A percentile compares a stretch with the other conserved stretches of the same genome.
Evolutionary conservation across 2,888 invertebrate genomes (phyloP).

Genomic region (Drosophila trichaetosa): DNA sequence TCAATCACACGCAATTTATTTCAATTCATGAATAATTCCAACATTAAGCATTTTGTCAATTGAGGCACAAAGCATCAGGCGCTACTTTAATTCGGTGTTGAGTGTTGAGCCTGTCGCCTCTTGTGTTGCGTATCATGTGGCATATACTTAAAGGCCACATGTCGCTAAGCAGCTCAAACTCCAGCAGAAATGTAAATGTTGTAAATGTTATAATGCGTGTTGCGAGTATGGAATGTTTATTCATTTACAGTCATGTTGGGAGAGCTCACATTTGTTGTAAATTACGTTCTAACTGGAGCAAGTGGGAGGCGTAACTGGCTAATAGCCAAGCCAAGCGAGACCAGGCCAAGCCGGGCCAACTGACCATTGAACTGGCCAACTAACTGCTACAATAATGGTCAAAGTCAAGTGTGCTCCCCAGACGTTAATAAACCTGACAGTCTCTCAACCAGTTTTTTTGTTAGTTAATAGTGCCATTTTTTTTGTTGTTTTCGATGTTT

Average conservation of each 20-base stretch:
- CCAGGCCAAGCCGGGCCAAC: neutral
- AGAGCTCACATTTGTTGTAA: conserved; percentile 25
- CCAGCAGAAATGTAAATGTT: neutral
- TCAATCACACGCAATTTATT: conserved; percentile 72
- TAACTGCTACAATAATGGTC: conserved; percentile 42
- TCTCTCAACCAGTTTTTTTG: conserved; percentile 35
- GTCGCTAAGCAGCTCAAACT: conserved; percentile 55
- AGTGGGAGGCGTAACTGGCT: conserved; percentile 22
- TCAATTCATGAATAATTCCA: conserved; percentile 61
- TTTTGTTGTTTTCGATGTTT: conserved; percentile 35
- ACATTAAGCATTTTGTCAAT: conserved; percentile 31
- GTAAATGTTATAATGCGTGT: conserved; percentile 34
- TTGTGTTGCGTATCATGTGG: conserved; percentile 26
- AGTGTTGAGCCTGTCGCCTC: conserved; percentile 16
- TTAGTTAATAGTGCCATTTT: conserved; percentile 49
- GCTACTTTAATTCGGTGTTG: conserved; percentile 12
- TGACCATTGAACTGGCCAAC: conserved; percentile 13
- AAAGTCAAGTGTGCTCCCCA: conserved; percentile 62
- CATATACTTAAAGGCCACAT: conserved; percentile 59
- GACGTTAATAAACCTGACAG: conserved; percentile 58
- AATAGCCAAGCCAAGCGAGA: conserved; percentile 1
- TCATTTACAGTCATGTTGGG: conserved; percentile 46
- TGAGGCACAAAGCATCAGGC: conserved; percentile 34
- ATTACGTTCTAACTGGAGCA: conserved; percentile 30
- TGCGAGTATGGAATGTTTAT: conserved; percentile 27